phyloP scores from a whole-genome alignment of 2,888 invertebrate genomes.

The Cabera pusaria region DNA sequence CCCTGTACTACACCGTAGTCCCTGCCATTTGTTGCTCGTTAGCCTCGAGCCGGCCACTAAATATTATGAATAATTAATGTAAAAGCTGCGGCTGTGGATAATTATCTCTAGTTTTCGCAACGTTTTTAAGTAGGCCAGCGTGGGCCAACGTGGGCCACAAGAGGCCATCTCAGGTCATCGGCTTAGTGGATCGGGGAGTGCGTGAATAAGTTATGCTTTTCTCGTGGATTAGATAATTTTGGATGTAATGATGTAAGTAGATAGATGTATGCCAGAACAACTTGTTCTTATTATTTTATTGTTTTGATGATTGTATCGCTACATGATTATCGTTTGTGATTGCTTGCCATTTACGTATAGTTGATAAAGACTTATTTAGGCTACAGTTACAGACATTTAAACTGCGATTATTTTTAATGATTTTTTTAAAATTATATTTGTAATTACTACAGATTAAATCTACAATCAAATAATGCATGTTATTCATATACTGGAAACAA shows the following conservation, averaged over 20 bases:
- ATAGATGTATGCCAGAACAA: neutral
- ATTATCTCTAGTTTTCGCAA: constrained; percentile 26
- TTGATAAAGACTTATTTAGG: no score
- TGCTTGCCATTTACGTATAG: no score
- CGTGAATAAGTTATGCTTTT: constrained; percentile 10
- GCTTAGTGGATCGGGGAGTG: constrained; percentile 13
- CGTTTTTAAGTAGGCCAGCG: constrained; percentile 25
- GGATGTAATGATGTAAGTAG: constrained; percentile 5
- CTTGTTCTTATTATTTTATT: no score
- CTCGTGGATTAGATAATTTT: constrained; percentile 13
- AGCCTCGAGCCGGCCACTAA: constrained; percentile 49
- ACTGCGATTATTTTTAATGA: no score
- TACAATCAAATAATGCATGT: no score
- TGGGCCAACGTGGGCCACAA: neutral
- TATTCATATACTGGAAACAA: no score
- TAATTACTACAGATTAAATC: no score
- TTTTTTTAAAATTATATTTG: no score
- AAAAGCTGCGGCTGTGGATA: constrained; percentile 22
- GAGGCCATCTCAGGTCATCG: constrained; percentile 2
- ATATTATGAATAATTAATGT: constrained; percentile 64
- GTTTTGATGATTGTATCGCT: no score
- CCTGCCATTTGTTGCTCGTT: constrained; percentile 55
- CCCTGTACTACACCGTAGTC: constrained; percentile 12
- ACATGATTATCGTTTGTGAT: no score
- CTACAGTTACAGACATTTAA: no score